Evolutionary conservation across 2,888 invertebrate genomes (phyloP).

Genomic region (Machimus rusticus): DNA sequence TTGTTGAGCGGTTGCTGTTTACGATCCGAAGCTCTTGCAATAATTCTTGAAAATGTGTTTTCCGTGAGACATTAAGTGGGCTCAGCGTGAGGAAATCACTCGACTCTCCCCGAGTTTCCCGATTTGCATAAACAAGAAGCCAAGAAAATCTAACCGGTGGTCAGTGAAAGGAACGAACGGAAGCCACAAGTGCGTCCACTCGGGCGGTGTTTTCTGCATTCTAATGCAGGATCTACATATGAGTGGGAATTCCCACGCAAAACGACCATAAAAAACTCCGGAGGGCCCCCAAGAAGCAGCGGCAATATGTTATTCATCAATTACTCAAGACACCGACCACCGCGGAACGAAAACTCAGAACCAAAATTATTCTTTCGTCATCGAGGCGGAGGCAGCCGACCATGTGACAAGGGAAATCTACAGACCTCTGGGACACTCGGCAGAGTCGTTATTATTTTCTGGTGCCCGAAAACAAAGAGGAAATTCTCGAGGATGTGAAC

Average conservation of each 20-base stretch:
- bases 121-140: neutral
- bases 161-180: slow-evolving; percentile 32
- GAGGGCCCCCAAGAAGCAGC: neutral
- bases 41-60: slow-evolving; percentile 5
- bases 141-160: neutral
- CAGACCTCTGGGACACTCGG: neutral
- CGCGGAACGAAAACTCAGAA: neutral
- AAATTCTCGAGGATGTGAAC: neutral
- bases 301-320: neutral
- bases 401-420: neutral
- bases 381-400: neutral
- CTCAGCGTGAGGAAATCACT: neutral
- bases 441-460: neutral
- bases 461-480: slow-evolving; percentile 4
- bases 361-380: neutral
- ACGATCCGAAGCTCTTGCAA: neutral
- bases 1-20: neutral
- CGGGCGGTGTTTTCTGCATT: neutral
- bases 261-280: neutral
- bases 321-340: neutral
- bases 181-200: slow-evolving; percentile 15
- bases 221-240: slow-evolving; percentile 15
- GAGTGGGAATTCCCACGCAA: slow-evolving; percentile 19
- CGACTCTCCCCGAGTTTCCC: neutral
- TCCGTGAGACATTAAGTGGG: neutral